Evolutionary conservation across 2,888 invertebrate species (phyloP).

Genomic region (Harpalus rufipes): DNA sequence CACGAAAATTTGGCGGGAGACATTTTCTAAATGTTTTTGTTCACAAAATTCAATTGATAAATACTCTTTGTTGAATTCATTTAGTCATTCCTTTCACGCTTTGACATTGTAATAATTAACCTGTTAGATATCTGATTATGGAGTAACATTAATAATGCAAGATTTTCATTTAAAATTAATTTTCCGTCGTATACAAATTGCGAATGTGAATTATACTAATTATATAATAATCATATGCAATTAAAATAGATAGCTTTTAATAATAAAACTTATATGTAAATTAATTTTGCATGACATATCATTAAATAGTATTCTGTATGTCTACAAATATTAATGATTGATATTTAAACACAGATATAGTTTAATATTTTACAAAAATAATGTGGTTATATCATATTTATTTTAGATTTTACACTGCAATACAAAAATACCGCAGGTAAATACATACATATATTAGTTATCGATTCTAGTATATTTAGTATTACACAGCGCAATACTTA

Average conservation of each 20-base stretch:
- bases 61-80: neutral
- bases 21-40: neutral
- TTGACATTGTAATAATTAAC: neutral
- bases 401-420: neutral
- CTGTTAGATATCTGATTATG: neutral
- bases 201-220: neutral
- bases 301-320: neutral
- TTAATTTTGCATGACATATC: neutral
- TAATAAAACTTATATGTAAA: neutral
- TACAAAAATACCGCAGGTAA: neutral
- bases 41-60: neutral
- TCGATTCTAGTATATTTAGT: neutral
- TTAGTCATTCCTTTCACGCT: neutral
- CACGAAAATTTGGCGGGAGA: neutral
- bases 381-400: neutral
- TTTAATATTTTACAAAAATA: neutral
- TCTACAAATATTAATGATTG: neutral
- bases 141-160: neutral
- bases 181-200: neutral
- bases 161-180: conserved; percentile 1
- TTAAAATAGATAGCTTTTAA: neutral
- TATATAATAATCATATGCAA: neutral
- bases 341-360: neutral
- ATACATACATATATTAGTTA: neutral
- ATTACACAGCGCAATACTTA: neutral